These are phyloP conservation scores for Alosa sapidissima DNA, from an alignment of 2,797 vertebrate genomes.

Conservation along the genomic window DNA sequence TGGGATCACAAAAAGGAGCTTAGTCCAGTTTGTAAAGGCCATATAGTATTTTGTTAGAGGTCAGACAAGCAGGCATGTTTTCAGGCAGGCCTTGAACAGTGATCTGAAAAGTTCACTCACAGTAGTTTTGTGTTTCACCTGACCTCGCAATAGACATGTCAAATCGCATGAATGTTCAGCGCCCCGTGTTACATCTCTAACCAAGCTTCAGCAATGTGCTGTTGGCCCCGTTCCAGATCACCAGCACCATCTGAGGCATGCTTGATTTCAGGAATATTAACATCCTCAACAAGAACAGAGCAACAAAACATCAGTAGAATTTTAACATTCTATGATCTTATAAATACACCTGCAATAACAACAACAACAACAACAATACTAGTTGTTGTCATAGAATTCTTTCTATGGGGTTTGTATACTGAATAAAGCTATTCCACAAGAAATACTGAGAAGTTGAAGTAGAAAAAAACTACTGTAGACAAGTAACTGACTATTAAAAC, in stretches of 20 bases:
- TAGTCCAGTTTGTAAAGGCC: not conserved
- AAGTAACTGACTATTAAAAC: too few species aligned
- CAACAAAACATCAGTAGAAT: not conserved
- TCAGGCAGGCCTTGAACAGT: not conserved
- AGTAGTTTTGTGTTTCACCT: constrained; percentile 22
- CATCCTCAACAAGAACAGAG: not conserved
- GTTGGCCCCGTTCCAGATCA: constrained; percentile 34
- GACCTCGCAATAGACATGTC: constrained; percentile 30
- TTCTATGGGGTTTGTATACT: not conserved
- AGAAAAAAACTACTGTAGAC: too few species aligned
- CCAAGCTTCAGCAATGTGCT: constrained; percentile 25
- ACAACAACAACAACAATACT: not conserved
- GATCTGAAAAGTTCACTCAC: not conserved
- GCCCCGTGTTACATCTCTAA: constrained; percentile 25
- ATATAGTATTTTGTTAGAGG: not conserved
- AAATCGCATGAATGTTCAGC: constrained; percentile 22
- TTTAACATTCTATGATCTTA: not conserved
- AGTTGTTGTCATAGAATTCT: not conserved
- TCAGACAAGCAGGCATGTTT: not conserved
- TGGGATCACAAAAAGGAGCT: not conserved
- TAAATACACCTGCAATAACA: not conserved
- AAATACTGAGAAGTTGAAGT: too few species aligned
- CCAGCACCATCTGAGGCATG: not conserved
- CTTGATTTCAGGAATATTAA: constrained; percentile 17
- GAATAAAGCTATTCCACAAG: not conserved